Evolutionary conservation across 2,113 vertebrate species (phyloP), one percentile per base, ranked within the genome.

Genomic region (Odocoileus virginianus): DNA sequence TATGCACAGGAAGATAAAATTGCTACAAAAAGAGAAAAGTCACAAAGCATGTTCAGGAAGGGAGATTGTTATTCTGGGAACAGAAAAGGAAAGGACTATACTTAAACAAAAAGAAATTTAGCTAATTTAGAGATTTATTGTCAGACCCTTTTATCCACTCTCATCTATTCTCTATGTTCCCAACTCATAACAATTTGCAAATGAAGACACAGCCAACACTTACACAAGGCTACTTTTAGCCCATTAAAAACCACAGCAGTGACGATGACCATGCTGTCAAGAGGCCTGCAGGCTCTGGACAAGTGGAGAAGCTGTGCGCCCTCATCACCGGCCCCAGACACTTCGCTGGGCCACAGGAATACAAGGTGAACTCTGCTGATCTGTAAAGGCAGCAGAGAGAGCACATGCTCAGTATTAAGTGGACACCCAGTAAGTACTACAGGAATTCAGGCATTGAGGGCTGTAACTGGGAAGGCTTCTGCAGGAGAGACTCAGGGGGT

Each of bases 1-100:
- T 71, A 82, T 36, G 23, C 55, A 50, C 7, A 55, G 84, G 40
- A 93, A 95, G 52, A 92, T 27, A 52, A 89, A 82, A 90, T 9
- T 3, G 50, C 87, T 71, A 84, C 17, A 84, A 93, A 96, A 89
- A 64, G 45, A 64, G 45, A 50, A 94, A 83, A 88, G 82, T 67
- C 71, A 95, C 60, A 91, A 79, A 89, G 61, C 14, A 54, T 76
- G 23, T 67, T 95, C 33, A 55, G 86, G 82, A 92, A 95, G 86
- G 40, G 54, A 87, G 54, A 36, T 40, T 43, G 82, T 81, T 96
- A 33, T 84, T 78, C n/a, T 30, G 55, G 85, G 74, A 89, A 86
- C 61, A 74, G 87, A 85, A 94, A 89, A 71, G 61, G 92, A 93
- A 96, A 97, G 60, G 23, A 84, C 50, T 92, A 81, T 92, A 89